These are phyloP conservation scores for Darevskia nairensis DNA, from an alignment of 2,797 vertebrate genomes.

Conservation along the genomic window DNA sequence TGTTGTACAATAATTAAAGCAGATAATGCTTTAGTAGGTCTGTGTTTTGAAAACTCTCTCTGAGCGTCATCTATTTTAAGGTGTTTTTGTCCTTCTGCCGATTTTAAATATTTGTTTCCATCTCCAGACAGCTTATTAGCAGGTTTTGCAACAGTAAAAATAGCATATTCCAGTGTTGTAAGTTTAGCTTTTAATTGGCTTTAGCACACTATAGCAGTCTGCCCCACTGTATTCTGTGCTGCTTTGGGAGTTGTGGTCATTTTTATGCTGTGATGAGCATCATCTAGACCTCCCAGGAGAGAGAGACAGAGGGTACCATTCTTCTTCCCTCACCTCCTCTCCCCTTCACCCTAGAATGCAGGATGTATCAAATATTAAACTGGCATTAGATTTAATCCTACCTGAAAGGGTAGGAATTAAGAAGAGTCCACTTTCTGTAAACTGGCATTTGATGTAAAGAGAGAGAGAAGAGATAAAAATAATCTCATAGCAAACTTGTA, in stretches of 20 bases:
- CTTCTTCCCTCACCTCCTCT: background rate
- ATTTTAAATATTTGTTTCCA: background rate
- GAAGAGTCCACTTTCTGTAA: conserved; percentile 20
- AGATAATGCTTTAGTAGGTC: background rate
- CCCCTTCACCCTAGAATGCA: background rate
- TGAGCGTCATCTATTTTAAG: background rate
- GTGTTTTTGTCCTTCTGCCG: background rate
- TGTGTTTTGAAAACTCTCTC: background rate
- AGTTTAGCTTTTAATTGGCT: background rate
- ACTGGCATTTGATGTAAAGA: conserved; percentile 1
- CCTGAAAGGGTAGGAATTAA: conserved; percentile 10
- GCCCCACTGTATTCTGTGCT: background rate
- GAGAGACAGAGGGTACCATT: background rate
- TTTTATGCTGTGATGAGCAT: background rate
- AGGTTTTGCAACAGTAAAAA: background rate
- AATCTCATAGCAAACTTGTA: conserved; percentile 7
- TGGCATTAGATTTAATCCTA: background rate
- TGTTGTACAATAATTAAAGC: background rate
- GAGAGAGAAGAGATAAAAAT: background rate
- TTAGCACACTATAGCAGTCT: background rate
- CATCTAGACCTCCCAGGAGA: background rate
- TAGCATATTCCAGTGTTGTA: background rate
- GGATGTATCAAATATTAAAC: conserved; percentile 18
- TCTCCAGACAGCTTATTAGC: background rate
- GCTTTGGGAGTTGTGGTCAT: background rate